Base-by-base conservation (phyloP, 2,113 vertebrate species). In the Tragulus kanchil region DNA sequence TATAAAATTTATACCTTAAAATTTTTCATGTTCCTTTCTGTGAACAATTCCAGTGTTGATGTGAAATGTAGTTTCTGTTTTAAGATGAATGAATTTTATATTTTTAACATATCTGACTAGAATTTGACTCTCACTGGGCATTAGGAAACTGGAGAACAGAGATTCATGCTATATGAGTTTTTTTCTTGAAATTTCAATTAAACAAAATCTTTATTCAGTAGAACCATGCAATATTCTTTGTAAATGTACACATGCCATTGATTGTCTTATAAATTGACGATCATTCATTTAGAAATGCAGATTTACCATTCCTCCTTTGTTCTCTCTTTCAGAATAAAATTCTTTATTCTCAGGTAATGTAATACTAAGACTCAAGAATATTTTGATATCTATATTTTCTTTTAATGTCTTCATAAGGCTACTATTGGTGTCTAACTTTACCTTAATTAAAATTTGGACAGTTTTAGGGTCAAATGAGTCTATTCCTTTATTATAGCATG, bases 131-230 rank as follows among this genome's bases (percentile, higher is more conserved):
- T 85, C 28, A n/a, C 1, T 50, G 83, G 17, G 8, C 15, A 6
- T 16, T 56, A 52, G 31, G 78, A 14, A 93, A 75, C 8, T 12
- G 62, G 50, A 58, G 67, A 1, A 58, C 36, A 92, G 50, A 48
- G 45, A 54, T 2, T 86, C 28, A 73, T 16, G 15, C 21, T 64
- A 59, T n/a, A n/a, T n/a, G n/a, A n/a, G n/a, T n/a, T n/a, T n/a
- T n/a, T n/a, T n/a, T 11, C 9, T 90, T 91, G 56, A 95, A 90
- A 73, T 94, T 85, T 94, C 58, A 78, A 9, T 96, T 64, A 85
- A 94, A 84, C 5, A 62, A 91, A 31, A 21, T 56, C 19, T 77
- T 62, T 69, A 56, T 89, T 77, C 42, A 85, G 10, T 42, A 91
- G 52, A 14, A 50, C 15, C 3, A 48, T 25, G 8, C 4, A 54